Percentiles rank a stretch among this genome's conserved stretches.
Evolutionary conservation across 2,888 invertebrate species (phyloP).

Genomic region (Acanthosepion pharaonis): DNA sequence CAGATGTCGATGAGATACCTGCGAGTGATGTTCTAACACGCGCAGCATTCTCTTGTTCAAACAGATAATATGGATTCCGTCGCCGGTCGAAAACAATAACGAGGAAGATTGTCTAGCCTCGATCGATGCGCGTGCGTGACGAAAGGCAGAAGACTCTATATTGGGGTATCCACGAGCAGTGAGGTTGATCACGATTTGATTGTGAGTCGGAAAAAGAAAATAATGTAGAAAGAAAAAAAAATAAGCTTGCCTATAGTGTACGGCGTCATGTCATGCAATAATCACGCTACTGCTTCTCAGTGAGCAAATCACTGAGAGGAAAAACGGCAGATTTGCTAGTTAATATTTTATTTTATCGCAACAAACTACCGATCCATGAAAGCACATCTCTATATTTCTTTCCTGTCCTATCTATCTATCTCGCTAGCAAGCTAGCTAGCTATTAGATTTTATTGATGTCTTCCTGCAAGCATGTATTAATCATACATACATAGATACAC

Average conservation of each 20-base stretch:
- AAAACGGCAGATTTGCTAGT: too few species aligned
- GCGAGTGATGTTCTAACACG: not conserved
- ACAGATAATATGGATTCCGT: not conserved
- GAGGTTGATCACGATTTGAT: not conserved
- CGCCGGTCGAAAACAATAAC: not conserved
- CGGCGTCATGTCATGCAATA: not conserved
- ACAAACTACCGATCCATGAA: too few species aligned
- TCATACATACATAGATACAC: too few species aligned
- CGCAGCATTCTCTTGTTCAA: not conserved
- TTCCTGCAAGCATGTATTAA: too few species aligned
- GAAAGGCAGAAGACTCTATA: not conserved
- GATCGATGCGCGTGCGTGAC: not conserved
- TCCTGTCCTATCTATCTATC: too few species aligned
- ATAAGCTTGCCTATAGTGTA: not conserved
- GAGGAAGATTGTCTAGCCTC: constrained; percentile 11
- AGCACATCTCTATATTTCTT: too few species aligned
- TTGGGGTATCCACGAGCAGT: not conserved
- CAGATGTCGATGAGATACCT: not conserved
- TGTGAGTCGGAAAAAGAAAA: not conserved
- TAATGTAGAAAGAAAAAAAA: not conserved
- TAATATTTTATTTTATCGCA: too few species aligned
- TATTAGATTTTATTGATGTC: too few species aligned
- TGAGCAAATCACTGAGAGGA: too few species aligned
- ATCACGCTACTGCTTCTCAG: not conserved
- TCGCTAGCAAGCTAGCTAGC: too few species aligned